Conservation (phyloP, 2,797 vertebrate species). For the Agapornis canus region DNA sequence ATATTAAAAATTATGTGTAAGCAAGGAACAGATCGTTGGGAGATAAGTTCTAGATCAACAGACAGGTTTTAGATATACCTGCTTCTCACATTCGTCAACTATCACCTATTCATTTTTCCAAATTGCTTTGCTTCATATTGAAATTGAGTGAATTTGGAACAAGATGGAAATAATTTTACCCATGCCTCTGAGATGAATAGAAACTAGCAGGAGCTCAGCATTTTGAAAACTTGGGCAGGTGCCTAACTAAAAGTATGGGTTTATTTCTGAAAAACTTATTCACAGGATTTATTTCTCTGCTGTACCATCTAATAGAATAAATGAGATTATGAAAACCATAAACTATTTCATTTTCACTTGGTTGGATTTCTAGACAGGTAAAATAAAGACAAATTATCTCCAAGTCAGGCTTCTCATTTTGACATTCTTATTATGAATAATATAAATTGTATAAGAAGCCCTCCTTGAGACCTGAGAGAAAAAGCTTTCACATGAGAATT, state of each 20-base stretch:
- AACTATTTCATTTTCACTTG: slow-evolving; percentile 16
- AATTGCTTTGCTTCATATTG: not conserved
- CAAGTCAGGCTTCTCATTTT: not conserved
- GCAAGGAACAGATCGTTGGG: not conserved
- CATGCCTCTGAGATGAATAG: not conserved
- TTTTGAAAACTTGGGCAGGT: not conserved
- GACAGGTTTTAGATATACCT: not conserved
- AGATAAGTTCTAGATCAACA: not conserved
- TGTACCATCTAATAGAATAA: not conserved
- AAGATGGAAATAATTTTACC: not conserved
- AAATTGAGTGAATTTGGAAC: not conserved
- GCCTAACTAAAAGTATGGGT: not conserved
- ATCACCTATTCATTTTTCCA: not conserved
- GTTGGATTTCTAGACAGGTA: slow-evolving; percentile 10
- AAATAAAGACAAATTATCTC: slow-evolving; percentile 26
- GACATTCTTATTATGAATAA: slow-evolving; percentile 3
- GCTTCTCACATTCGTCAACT: not conserved
- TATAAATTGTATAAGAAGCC: not conserved
- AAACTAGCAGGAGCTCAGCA: not conserved
- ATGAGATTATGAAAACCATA: not conserved
- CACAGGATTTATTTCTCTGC: not conserved
- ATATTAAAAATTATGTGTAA: not conserved
- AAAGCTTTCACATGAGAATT: not conserved
- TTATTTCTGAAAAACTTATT: not conserved
- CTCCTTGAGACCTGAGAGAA: not conserved